A percentile compares a stretch with the other conserved stretches of the same genome.
Conservation (phyloP, 30 jellyfish, hydroid and myxozoan genomes). For the Turritopsis rubra region DNA sequence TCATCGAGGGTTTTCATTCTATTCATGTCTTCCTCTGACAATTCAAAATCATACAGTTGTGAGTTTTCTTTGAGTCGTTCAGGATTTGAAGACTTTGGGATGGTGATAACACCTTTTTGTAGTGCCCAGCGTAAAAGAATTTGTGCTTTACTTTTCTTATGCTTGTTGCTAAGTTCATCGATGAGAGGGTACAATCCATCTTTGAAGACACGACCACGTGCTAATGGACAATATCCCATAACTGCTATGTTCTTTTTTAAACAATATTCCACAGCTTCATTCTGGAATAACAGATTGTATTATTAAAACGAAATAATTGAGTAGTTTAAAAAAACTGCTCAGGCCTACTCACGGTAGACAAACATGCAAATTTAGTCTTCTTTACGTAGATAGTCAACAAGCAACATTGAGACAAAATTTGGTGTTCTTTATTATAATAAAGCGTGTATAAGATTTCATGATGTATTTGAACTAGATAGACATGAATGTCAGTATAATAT, state of each 20-base stretch:
- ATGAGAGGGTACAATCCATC: constrained; percentile 44
- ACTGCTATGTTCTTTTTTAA: constrained; percentile 33
- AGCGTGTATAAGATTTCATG: too few species aligned
- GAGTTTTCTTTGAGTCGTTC: constrained; percentile 67
- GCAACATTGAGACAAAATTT: too few species aligned
- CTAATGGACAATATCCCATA: constrained; percentile 97
- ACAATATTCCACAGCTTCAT: constrained; percentile 57
- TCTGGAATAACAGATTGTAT: background rate
- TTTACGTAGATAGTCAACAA: too few species aligned
- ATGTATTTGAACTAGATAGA: too few species aligned
- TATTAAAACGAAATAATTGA: background rate
- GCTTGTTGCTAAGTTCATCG: constrained; percentile 39
- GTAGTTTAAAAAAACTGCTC: background rate
- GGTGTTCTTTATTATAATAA: too few species aligned
- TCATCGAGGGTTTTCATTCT: constrained; percentile 48
- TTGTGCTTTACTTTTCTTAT: constrained; percentile 67
- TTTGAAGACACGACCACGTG: constrained; percentile 60
- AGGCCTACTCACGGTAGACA: too few species aligned
- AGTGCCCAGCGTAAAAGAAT: constrained; percentile 72
- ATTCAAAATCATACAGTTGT: constrained; percentile 44
- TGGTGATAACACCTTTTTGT: constrained; percentile 55
- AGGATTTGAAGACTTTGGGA: constrained; percentile 78
- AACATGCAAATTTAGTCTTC: too few species aligned
- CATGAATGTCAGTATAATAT: too few species aligned
- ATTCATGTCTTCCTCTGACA: constrained; percentile 58